Base-by-base conservation (phyloP, 2,888 invertebrate genomes). In the Sesia apiformis region DNA sequence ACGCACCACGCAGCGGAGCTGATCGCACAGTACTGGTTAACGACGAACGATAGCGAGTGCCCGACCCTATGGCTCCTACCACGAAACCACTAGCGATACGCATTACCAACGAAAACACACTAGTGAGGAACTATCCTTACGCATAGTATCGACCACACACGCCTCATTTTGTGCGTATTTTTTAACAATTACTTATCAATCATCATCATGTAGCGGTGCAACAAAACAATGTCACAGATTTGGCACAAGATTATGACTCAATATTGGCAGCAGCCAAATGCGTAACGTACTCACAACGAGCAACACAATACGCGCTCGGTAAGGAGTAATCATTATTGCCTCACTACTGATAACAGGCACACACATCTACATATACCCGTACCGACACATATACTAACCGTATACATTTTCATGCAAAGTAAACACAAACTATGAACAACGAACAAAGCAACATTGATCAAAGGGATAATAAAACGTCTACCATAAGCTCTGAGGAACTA, bases 11-110 rank as follows among this genome's bases (percentile, higher is more conserved):
- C 86, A 73, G 74, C 72, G 69, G 72, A 78, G 76, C 77, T 70
- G 84, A 72, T 81, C 84, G 84, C 83, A 75, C 81, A 75, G 78
- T 78, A 87, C 86, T 87, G 50, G 77, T 77, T 78, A 72, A 76
- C 79, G 82, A 74, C 85, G 86, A 78, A 86, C 85, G 88, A 87
- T 88, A 88, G 85, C 81, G 76, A 74, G 74, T 71, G 75, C 70
- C 74, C 85, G 84, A 84, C 84, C 85, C 85, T 79, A 75, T 64
- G 66, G 63, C 50, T 84, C 67, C 68, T 83, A 87, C 87, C 78
- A 81, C 75, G 78, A 71, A 54, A 76, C 38, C 59, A 53, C 56
- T 61, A 58, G 60, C 57, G 59, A 63, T 59, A 59, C 52, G 51
- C 61, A 57, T 38, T 60, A 51, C 52, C 53, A 56, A 43, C 55